phyloP scores from a whole-genome alignment of 37 sponge, comb jelly and placozoan species.

The Dysidea cf. avara region DNA sequence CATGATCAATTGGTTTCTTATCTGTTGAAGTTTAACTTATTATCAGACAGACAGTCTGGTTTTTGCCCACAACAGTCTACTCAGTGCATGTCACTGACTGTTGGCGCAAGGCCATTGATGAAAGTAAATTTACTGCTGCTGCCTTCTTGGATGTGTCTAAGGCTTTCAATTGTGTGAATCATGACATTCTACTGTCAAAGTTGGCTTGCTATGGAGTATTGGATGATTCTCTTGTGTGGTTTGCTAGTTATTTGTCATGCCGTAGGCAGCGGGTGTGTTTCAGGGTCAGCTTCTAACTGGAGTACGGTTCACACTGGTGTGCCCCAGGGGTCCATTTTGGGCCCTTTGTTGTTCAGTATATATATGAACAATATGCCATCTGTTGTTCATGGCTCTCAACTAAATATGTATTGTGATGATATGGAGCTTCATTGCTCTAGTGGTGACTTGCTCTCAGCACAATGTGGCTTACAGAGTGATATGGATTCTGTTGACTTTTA shows the following conservation, averaged over 20 bases:
- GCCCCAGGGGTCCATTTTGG: slow-evolving; percentile 38
- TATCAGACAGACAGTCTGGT: slow-evolving; percentile 17
- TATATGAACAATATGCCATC: slow-evolving; percentile 36
- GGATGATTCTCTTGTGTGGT: slow-evolving; percentile 18
- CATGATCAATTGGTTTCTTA: background rate
- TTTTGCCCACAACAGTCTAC: slow-evolving; percentile 8
- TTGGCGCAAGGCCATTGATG: slow-evolving; percentile 41
- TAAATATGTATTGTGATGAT: slow-evolving; percentile 39
- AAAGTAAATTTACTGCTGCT: slow-evolving; percentile 17
- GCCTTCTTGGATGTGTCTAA: slow-evolving; percentile 25
- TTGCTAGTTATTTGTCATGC: slow-evolving; percentile 11
- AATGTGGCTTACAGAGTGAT: too few species aligned
- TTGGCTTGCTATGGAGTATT: slow-evolving; percentile 24
- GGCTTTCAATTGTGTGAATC: slow-evolving; percentile 31
- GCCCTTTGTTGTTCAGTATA: slow-evolving; percentile 35
- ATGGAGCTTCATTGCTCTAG: background rate
- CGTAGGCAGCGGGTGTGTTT: slow-evolving; percentile 28
- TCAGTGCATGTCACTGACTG: slow-evolving; percentile 11
- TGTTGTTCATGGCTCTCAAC: background rate
- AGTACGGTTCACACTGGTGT: slow-evolving; percentile 15
- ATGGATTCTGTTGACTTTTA: too few species aligned
- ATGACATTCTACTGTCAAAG: slow-evolving; percentile 24
- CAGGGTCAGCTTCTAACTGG: slow-evolving; percentile 5
- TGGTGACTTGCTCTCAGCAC: too few species aligned
- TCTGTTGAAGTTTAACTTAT: background rate